Evolutionary conservation across 2,888 invertebrate species (phyloP).

Genomic region (Lamellibrachia satsuma): DNA sequence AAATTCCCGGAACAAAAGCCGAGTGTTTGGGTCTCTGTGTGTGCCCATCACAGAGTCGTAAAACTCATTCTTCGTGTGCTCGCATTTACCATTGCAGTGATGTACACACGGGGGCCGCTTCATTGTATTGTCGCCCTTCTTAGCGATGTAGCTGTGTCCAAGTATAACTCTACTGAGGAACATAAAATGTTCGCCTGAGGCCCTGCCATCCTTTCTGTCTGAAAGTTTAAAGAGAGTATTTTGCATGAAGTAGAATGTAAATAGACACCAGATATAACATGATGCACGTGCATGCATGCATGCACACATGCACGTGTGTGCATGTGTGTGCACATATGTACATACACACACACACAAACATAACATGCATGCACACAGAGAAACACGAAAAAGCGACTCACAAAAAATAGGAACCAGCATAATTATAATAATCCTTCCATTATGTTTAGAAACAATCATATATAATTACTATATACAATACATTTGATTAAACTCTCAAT

Average conservation of each 20-base stretch:
- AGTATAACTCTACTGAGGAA: slow-evolving; percentile 30
- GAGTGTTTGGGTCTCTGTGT: not conserved
- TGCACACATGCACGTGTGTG: not conserved
- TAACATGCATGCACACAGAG: too few species aligned
- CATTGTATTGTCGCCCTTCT: slow-evolving; percentile 21
- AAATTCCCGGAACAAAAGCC: slow-evolving; percentile 47
- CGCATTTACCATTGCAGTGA: not conserved
- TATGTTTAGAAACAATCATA: too few species aligned
- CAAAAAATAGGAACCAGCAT: too few species aligned
- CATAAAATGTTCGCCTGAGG: slow-evolving; percentile 20
- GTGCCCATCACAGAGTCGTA: slow-evolving; percentile 34
- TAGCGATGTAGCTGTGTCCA: slow-evolving; percentile 29
- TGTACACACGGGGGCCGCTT: slow-evolving; percentile 31
- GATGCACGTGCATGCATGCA: not conserved
- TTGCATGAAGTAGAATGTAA: not conserved
- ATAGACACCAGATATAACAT: not conserved
- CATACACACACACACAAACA: not conserved
- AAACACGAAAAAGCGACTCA: too few species aligned
- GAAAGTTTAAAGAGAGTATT: not conserved
- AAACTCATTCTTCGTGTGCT: slow-evolving; percentile 19
- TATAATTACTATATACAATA: too few species aligned
- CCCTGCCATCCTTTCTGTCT: slow-evolving; percentile 26
- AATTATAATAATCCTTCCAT: too few species aligned
- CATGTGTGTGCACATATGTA: not conserved
- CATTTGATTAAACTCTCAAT: too few species aligned